Evolutionary conservation across 2,888 invertebrate species (phyloP).

Genomic region (Acleris holmiana): DNA sequence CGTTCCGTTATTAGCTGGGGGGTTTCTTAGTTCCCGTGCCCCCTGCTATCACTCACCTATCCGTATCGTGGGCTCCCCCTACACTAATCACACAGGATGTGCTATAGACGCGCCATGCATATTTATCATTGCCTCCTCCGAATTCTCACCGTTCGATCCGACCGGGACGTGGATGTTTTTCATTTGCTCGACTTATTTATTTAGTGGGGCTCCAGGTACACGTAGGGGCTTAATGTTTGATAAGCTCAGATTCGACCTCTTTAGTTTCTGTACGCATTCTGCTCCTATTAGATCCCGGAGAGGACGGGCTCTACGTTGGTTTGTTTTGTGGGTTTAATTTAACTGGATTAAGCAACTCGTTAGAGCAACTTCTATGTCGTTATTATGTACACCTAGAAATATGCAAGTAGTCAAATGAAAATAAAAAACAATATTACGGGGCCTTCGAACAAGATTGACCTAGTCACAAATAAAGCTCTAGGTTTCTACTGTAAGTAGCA

Average conservation of each 20-base stretch:
- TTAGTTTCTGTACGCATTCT: constrained; percentile 70
- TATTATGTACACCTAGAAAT: background rate
- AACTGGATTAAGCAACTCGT: constrained; percentile 26
- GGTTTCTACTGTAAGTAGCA: too few species aligned
- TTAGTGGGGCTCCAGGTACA: constrained; percentile 71
- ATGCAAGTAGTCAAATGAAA: too few species aligned
- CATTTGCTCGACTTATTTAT: constrained; percentile 79
- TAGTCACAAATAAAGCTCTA: too few species aligned
- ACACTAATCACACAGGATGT: constrained; percentile 83
- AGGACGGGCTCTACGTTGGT: constrained; percentile 49
- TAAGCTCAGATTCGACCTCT: constrained; percentile 74
- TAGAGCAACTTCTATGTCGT: constrained; percentile 5
- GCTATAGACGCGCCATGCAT: constrained; percentile 83
- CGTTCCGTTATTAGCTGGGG: constrained; percentile 78
- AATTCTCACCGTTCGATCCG: constrained; percentile 75
- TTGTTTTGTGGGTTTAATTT: constrained; percentile 34
- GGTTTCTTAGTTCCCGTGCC: constrained; percentile 70
- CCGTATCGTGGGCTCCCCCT: constrained; percentile 71
- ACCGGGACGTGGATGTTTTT: constrained; percentile 75
- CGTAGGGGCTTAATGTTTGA: constrained; percentile 76
- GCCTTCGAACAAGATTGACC: too few species aligned
- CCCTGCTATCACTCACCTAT: constrained; percentile 83
- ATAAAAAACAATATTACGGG: too few species aligned
- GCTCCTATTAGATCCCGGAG: constrained; percentile 61
- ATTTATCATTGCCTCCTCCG: constrained; percentile 79